phyloP scores from a whole-genome alignment of 2,888 invertebrate species.

The Cataglyphis albicans region DNA sequence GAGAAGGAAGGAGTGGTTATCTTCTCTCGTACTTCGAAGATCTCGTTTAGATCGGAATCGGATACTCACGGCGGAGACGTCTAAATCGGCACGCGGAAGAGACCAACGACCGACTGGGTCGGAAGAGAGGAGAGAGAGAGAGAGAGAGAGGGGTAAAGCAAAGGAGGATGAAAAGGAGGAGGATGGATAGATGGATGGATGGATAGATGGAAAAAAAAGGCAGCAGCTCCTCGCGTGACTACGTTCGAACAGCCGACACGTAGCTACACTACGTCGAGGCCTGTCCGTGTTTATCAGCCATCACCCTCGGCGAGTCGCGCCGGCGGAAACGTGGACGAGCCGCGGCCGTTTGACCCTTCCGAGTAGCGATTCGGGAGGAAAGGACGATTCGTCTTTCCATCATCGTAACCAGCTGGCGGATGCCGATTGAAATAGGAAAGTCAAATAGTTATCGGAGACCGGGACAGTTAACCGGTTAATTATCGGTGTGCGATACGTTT shows the following conservation, averaged over 20 bases:
- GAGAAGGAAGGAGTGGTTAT: conserved; percentile 40
- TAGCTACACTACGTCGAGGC: conserved; percentile 67
- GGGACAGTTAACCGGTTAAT: conserved; percentile 1
- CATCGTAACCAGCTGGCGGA: background rate
- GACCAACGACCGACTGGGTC: conserved; percentile 70
- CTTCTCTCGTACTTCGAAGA: conserved; percentile 47
- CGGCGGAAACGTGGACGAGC: conserved; percentile 70
- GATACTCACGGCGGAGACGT: conserved; percentile 69
- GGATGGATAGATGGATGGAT: conserved; percentile 25
- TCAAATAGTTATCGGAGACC: background rate
- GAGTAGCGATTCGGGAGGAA: conserved; percentile 43
- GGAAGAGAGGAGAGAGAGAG: conserved; percentile 24
- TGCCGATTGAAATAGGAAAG: conserved; percentile 12
- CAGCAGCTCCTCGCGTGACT: conserved; percentile 73
- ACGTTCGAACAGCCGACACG: conserved; percentile 73
- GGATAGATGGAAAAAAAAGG: conserved; percentile 52
- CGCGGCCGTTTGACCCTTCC: conserved; percentile 50
- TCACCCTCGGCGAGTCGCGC: conserved; percentile 71
- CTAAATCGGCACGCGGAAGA: conserved; percentile 77
- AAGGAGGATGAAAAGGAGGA: conserved; percentile 56
- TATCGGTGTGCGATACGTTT: conserved; percentile 21
- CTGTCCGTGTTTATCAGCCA: conserved; percentile 78
- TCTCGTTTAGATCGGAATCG: conserved; percentile 72
- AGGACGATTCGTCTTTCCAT: background rate
- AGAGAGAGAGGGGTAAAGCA: conserved; percentile 14